Percentiles rank a stretch among this genome's conserved stretches.
Conservation (phyloP, 2,797 vertebrate species). For the Gallirallus australis region DNA sequence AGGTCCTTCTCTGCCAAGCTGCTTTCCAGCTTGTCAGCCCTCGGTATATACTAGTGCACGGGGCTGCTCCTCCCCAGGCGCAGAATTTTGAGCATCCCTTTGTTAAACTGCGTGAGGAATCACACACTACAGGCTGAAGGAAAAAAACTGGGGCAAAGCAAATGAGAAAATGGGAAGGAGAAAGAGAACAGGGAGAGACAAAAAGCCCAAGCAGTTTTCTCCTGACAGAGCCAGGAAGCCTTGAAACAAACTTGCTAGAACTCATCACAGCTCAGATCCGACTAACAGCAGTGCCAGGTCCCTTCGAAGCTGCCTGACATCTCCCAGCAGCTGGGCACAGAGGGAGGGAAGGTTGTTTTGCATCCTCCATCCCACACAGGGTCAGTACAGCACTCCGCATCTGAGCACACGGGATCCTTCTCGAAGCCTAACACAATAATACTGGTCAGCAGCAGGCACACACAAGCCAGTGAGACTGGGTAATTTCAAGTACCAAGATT, state of each 20-base stretch:
- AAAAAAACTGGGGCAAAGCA: not conserved
- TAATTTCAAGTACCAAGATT: not conserved
- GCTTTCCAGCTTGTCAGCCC: not conserved
- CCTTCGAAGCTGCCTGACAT: not conserved
- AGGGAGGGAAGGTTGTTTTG: not conserved
- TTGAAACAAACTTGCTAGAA: constrained; percentile 7
- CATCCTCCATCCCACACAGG: not conserved
- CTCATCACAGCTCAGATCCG: not conserved
- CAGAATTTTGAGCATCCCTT: not conserved
- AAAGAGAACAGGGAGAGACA: not conserved
- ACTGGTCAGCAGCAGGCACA: not conserved
- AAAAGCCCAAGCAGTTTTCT: not conserved
- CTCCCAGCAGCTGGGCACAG: not conserved
- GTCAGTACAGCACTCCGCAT: not conserved
- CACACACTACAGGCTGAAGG: not conserved
- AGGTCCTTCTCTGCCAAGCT: not conserved
- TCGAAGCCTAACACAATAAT: not conserved
- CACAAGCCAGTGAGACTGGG: not conserved
- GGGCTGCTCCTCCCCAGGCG: not conserved
- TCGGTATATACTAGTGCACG: not conserved
- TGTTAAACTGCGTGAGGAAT: not conserved
- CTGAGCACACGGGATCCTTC: not conserved
- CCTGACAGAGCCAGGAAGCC: not conserved
- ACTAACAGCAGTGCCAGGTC: not conserved
- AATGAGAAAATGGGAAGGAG: not conserved